A percentile compares a stretch with the other conserved stretches of the same genome.
Evolutionary conservation across 2,888 invertebrate species (phyloP).

Genomic region (Ganaspis brasiliensis): DNA sequence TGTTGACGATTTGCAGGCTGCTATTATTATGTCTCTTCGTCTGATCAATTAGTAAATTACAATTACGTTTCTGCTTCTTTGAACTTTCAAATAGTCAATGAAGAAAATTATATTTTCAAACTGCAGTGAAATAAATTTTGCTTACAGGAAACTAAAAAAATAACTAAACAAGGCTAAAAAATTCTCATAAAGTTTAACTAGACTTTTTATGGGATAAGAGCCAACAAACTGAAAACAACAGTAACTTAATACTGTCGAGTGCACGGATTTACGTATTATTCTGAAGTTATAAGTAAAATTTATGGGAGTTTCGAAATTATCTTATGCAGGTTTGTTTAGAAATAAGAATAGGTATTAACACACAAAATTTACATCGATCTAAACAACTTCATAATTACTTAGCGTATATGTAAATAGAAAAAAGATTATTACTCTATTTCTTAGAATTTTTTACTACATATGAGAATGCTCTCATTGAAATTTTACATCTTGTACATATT

Average conservation of each 20-base stretch:
- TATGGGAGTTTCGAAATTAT: not conserved
- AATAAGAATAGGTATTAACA: not conserved
- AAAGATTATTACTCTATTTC: too few species aligned
- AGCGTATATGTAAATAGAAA: too few species aligned
- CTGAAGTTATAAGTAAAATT: not conserved
- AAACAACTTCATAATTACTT: too few species aligned
- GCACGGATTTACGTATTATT: not conserved
- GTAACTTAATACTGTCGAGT: conserved; percentile 16
- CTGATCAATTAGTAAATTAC: too few species aligned
- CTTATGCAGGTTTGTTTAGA: not conserved
- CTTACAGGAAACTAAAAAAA: not conserved
- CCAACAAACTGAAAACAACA: conserved; percentile 8
- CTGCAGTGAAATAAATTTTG: not conserved
- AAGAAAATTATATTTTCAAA: not conserved
- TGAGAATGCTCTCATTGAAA: too few species aligned
- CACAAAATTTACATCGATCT: too few species aligned
- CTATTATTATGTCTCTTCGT: too few species aligned
- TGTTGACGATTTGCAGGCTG: too few species aligned
- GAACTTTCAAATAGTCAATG: conserved; percentile 6
- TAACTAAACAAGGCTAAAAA: conserved; percentile 13
- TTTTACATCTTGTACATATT: too few species aligned
- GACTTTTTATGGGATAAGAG: not conserved
- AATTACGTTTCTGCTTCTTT: too few species aligned
- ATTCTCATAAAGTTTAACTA: conserved; percentile 22
- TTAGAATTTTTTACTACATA: too few species aligned